These are phyloP conservation scores for Caenorhabditis sp. DNA, from an alignment of 2,888 invertebrate species.

Conservation along the genomic window DNA sequence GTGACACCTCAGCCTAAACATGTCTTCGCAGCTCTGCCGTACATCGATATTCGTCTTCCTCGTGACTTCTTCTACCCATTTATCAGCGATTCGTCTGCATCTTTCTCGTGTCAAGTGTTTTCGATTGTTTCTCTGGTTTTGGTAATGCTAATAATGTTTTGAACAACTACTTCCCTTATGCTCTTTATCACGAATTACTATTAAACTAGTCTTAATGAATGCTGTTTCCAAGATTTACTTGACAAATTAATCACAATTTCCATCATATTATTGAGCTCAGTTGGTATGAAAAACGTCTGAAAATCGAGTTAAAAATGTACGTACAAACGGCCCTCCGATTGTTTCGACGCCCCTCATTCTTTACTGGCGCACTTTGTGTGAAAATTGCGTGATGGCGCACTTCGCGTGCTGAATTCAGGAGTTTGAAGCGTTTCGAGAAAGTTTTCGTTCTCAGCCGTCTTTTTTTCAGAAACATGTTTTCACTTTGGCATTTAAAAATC, in stretches of 20 bases:
- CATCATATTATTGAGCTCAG: too few relatives aligned
- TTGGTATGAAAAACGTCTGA: too few relatives aligned
- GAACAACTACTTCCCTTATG: too few relatives aligned
- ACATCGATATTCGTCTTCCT: slow-evolving; percentile 62
- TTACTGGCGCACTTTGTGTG: slow-evolving; percentile 18
- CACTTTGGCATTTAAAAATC: background rate
- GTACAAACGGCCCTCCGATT: slow-evolving; percentile 18
- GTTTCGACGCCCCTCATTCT: background rate
- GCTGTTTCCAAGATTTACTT: too few relatives aligned
- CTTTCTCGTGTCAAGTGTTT: too few relatives aligned
- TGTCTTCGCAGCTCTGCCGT: slow-evolving; percentile 61
- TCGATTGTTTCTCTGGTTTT: background rate
- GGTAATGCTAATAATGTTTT: too few relatives aligned
- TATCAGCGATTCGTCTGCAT: slow-evolving; percentile 11
- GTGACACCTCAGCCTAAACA: slow-evolving; percentile 52
- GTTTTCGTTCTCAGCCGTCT: background rate
- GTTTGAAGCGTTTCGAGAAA: background rate
- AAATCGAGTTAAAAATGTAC: background rate
- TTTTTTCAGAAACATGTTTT: too few relatives aligned
- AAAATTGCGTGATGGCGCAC: slow-evolving; percentile 59
- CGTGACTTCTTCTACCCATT: slow-evolving; percentile 66
- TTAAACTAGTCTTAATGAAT: too few relatives aligned
- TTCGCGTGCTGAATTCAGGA: slow-evolving; percentile 20
- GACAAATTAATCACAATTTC: too few relatives aligned
- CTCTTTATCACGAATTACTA: too few relatives aligned